phyloP scores from a whole-genome alignment of 1,140 invertebrate species.

The Pseudomyrmex cubaensis region DNA sequence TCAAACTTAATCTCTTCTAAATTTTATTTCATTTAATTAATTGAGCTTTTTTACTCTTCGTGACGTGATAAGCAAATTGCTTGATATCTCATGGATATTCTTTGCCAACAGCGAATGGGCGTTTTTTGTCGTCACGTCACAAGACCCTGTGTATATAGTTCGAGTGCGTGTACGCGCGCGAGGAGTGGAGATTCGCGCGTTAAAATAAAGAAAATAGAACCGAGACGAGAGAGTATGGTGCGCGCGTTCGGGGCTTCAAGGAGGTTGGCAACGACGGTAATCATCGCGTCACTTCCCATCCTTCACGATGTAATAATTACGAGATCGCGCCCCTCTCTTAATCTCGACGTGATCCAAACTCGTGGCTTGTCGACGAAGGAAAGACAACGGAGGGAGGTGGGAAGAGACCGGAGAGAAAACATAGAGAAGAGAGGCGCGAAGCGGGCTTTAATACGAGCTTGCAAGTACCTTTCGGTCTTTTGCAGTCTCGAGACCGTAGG shows the following conservation, averaged over 20 bases:
- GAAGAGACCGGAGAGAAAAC: conserved; percentile 29
- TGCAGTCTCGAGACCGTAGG: conserved; percentile 23
- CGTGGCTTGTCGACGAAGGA: conserved; percentile 37
- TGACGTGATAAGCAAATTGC: background rate
- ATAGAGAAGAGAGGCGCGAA: conserved; percentile 42
- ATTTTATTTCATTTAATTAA: background rate
- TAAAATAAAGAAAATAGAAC: conserved; percentile 64
- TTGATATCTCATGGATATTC: background rate
- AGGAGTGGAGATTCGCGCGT: conserved; percentile 48
- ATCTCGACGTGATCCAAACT: conserved; percentile 49
- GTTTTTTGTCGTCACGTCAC: conserved; percentile 35
- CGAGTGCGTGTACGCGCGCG: background rate
- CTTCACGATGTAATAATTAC: conserved; percentile 75
- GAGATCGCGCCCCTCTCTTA: conserved; percentile 70
- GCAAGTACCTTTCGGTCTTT: conserved; percentile 47
- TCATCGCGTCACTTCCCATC: conserved; percentile 76
- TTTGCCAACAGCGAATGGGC: background rate
- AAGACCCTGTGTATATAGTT: background rate
- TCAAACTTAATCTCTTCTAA: conserved; percentile 5
- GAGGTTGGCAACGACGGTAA: conserved; percentile 69
- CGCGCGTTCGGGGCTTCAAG: conserved; percentile 49
- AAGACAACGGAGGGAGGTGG: conserved; percentile 54
- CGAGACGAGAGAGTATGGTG: conserved; percentile 20
- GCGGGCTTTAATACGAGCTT: conserved; percentile 65
- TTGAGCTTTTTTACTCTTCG: conserved; percentile 1